Evolutionary conservation across 2,113 vertebrate genomes (phyloP).

Genomic region (Papio anubis): DNA sequence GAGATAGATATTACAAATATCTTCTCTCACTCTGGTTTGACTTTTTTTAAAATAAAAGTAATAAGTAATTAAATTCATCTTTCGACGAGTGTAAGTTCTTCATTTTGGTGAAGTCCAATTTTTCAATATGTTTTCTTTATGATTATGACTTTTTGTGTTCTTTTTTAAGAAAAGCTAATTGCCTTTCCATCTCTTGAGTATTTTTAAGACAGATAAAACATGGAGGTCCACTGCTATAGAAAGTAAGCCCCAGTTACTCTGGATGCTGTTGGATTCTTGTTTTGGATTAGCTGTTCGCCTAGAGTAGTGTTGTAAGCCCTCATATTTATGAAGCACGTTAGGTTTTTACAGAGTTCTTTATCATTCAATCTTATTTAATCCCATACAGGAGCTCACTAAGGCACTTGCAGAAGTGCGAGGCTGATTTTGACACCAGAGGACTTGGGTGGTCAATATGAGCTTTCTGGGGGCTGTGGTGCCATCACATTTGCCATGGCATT

Average conservation of each 20-base stretch:
- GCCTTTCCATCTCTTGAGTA: not conserved
- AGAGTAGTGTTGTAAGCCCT: not conserved
- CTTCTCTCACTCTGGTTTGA: constrained; percentile 1
- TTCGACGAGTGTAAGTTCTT: not conserved
- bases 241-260: not conserved
- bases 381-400: not conserved
- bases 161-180: not conserved
- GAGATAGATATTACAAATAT: not conserved
- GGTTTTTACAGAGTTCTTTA: not conserved
- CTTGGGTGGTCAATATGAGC: not conserved
- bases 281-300: not conserved
- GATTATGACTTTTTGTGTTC: not conserved
- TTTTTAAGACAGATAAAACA: not conserved
- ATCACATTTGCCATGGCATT: not conserved
- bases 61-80: not conserved
- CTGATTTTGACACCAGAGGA: not conserved
- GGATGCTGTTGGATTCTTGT: not conserved
- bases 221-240: not conserved
- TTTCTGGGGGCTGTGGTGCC: not conserved
- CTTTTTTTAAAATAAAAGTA: not conserved
- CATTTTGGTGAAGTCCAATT: constrained; percentile 1
- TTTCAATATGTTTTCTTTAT: not conserved
- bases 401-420: not conserved
- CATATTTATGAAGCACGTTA: not conserved
- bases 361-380: not conserved